Evolutionary conservation across 2,888 invertebrate genomes (phyloP).

Genomic region (Mythimna albipuncta): DNA sequence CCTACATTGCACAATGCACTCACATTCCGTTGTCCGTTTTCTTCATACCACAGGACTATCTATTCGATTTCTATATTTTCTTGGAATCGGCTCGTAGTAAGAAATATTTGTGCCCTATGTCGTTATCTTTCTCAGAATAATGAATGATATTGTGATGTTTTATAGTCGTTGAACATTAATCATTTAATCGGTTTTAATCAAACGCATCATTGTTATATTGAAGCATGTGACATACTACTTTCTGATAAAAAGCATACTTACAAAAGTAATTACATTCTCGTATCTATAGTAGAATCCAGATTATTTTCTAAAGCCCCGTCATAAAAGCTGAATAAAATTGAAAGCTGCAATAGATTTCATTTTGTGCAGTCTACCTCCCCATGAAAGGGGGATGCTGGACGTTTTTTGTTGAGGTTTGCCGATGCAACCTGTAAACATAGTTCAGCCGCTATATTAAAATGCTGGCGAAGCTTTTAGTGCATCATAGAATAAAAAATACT

Average conservation of each 20-base stretch:
- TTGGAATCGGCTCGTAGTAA: slow-evolving; percentile 32
- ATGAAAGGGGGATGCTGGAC: slow-evolving; percentile 6
- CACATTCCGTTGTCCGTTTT: slow-evolving; percentile 70
- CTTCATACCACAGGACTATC: slow-evolving; percentile 51
- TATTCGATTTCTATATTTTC: slow-evolving; percentile 45
- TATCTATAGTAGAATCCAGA: slow-evolving; percentile 33
- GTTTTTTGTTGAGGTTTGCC: slow-evolving; percentile 36
- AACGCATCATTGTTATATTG: slow-evolving; percentile 17
- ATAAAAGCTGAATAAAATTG: slow-evolving; percentile 40
- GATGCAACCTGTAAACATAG: slow-evolving; percentile 24
- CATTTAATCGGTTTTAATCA: slow-evolving; percentile 44
- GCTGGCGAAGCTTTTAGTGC: slow-evolving; percentile 31
- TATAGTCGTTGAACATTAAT: slow-evolving; percentile 29
- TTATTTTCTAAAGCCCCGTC: slow-evolving; percentile 33
- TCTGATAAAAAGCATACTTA: slow-evolving; percentile 21
- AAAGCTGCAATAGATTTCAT: slow-evolving; percentile 50
- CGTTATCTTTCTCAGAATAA: slow-evolving; percentile 40
- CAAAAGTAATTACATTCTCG: slow-evolving; percentile 41
- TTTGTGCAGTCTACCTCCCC: slow-evolving; percentile 45
- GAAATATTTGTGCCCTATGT: slow-evolving; percentile 29
- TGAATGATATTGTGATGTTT: slow-evolving; percentile 31
- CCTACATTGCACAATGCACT: slow-evolving; percentile 76
- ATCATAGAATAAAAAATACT: slow-evolving; percentile 36
- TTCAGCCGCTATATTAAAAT: slow-evolving; percentile 40
- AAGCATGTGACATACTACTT: slow-evolving; percentile 14